These are phyloP conservation scores for Microctenopoma steveboyesi DNA, from an alignment of 2,797 vertebrate genomes.

Conservation along the genomic window DNA sequence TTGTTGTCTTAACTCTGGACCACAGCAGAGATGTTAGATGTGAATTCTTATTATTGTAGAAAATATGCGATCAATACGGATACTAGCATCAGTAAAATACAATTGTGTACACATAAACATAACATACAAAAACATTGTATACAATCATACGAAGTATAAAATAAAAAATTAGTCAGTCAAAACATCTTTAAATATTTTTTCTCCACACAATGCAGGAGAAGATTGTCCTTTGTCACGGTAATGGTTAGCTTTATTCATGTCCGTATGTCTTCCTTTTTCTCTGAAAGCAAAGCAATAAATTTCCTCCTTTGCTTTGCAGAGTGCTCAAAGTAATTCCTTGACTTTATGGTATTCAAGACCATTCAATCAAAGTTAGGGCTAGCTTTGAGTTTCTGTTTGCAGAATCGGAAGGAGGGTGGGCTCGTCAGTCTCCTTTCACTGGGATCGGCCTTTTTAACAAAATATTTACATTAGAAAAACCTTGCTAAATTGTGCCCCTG, in stretches of 20 bases:
- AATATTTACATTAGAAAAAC: slow-evolving; percentile 75
- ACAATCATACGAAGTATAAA: too few relatives aligned
- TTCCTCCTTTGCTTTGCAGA: not conserved
- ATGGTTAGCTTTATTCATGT: not conserved
- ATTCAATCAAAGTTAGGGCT: not conserved
- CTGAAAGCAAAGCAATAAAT: not conserved
- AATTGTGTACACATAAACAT: too few relatives aligned
- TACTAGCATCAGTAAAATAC: not conserved
- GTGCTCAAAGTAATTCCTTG: not conserved
- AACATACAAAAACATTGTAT: too few relatives aligned
- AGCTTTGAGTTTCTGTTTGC: slow-evolving; percentile 25
- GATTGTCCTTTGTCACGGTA: not conserved
- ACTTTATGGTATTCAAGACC: not conserved
- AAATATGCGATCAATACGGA: not conserved
- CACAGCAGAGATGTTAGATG: not conserved
- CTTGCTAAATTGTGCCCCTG: slow-evolving; percentile 59
- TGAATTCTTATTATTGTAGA: slow-evolving; percentile 4
- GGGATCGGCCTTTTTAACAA: slow-evolving; percentile 56
- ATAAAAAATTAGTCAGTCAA: too few relatives aligned
- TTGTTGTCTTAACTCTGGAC: not conserved
- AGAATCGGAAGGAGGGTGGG: slow-evolving; percentile 19
- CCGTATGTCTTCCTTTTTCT: not conserved
- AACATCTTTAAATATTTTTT: too few relatives aligned
- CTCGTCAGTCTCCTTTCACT: slow-evolving; percentile 31
- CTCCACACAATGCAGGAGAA: not conserved